Evolutionary conservation across 2,113 vertebrate species (phyloP), one percentile per base, ranked within the genome.

Genomic region (Dasyornis broadbenti): DNA sequence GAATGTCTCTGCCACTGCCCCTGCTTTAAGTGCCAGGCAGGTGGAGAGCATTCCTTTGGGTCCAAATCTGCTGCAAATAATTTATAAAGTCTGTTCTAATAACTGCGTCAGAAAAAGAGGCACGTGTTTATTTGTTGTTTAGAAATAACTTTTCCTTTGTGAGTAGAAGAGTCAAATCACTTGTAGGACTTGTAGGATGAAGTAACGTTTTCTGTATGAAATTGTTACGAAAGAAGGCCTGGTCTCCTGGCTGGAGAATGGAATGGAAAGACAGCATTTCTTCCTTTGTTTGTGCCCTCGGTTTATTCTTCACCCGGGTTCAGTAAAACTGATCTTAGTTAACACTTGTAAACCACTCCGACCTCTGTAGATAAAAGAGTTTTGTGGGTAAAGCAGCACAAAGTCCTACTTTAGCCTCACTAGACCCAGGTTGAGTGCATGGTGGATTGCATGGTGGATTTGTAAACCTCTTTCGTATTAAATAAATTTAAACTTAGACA

Each of bases 401-500:
- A 83, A 94, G 72, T 68, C 73, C 18, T 71, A 42, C 57, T 56
- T 86, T 8, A 91, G 86, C 65, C 89, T 96, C 13, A 1, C 76
- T 84, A 93, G 94, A 44, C 86, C 15, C 91, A 66, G 69, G n/a
- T 15, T 30, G 76, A 86, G 89, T 78, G 92, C 94, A 93, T 93
- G 93, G 84, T 75, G 95, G 77, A 89, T 86, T 93, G 93, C 92
- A 92, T 93, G 90, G 90, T 86, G 84, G 72, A 85, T 95, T 87
- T 95, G 90, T 97, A 95, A 90, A 93, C 83, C 1, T 26, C 45
- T 87, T 73, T 77, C 5, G 0, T 94, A 63, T 90, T 77, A 91
- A 96, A 96, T 96, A 94, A 92, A 92, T 94, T 73, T 69, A 54
- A 81, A 90, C 72, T 90, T 81, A 85, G 91, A 82, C 80, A 76